Conservation (phyloP, 2,113 vertebrate species). For the Alligator mississippiensis region DNA sequence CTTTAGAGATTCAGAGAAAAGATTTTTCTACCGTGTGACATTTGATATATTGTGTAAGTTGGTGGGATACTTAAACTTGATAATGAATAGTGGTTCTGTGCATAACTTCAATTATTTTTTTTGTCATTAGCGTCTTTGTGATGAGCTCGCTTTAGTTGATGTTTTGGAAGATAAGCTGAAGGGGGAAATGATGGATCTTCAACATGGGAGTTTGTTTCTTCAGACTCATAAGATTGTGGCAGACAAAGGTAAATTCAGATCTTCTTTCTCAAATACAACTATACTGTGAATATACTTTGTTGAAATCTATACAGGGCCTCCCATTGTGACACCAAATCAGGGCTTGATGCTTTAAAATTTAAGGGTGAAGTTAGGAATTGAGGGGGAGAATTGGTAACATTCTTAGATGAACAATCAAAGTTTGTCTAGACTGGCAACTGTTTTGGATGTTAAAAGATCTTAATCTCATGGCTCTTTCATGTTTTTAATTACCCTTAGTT, state of each 20-base stretch:
- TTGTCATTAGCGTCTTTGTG: constrained; percentile 84
- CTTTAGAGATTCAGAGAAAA: not conserved
- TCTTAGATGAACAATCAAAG: not conserved
- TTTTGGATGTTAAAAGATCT: not conserved
- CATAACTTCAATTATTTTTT: not conserved
- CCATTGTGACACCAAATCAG: not conserved
- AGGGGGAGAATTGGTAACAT: not conserved
- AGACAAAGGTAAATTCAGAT: constrained; percentile 85
- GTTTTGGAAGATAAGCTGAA: constrained; percentile 97
- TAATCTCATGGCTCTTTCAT: not conserved
- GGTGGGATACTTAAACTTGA: not conserved
- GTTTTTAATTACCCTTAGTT: not conserved
- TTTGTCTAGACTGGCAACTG: not conserved
- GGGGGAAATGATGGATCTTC: constrained; percentile 97
- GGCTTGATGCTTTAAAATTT: not conserved
- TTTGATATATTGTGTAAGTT: not conserved
- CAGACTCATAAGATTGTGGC: constrained; percentile 93
- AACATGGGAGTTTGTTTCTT: constrained; percentile 95
- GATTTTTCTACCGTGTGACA: fast-evolving
- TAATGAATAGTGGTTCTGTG: not conserved
- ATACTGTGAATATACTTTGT: not conserved
- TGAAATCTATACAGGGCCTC: not conserved
- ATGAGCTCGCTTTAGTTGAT: constrained; percentile 95
- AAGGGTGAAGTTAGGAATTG: not conserved
- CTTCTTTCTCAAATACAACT: not conserved